phyloP scores from a whole-genome alignment of 2,797 vertebrate genomes.

The Macropus fuliginosus region DNA sequence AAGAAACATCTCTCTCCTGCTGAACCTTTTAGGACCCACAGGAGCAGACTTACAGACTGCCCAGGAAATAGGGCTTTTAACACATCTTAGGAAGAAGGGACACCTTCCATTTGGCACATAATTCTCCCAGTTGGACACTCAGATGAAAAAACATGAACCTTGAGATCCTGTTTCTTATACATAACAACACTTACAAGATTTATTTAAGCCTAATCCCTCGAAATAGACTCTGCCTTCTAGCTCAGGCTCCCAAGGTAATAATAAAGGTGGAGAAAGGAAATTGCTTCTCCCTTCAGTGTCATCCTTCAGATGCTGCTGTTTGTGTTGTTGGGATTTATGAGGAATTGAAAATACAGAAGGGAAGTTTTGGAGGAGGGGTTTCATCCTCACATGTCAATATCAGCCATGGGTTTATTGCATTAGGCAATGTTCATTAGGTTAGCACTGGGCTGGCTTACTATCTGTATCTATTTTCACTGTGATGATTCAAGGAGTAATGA shows the following conservation, averaged over 20 bases:
- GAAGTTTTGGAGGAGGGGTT: neutral
- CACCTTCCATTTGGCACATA: neutral
- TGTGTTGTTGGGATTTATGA: neutral
- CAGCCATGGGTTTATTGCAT: neutral
- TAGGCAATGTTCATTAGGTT: rapidly evolving
- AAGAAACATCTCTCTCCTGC: neutral
- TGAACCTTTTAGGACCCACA: neutral
- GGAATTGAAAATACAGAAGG: neutral
- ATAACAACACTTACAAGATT: slow-evolving; percentile 36
- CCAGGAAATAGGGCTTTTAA: neutral
- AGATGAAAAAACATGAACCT: neutral
- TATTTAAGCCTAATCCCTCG: neutral
- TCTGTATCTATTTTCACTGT: rapidly evolving
- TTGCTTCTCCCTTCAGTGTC: neutral
- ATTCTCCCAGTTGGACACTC: neutral
- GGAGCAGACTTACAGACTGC: neutral
- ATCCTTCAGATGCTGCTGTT: neutral
- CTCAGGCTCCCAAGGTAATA: neutral
- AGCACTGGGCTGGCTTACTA: too few species aligned
- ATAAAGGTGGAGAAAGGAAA: neutral
- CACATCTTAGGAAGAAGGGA: neutral
- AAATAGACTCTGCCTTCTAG: neutral
- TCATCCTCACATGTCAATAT: neutral
- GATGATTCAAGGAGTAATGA: neutral
- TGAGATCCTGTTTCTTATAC: slow-evolving; percentile 41